Percentiles rank a stretch among this genome's conserved stretches.
Conservation (phyloP, 2,113 vertebrate genomes). For the Danionella cerebrum region DNA sequence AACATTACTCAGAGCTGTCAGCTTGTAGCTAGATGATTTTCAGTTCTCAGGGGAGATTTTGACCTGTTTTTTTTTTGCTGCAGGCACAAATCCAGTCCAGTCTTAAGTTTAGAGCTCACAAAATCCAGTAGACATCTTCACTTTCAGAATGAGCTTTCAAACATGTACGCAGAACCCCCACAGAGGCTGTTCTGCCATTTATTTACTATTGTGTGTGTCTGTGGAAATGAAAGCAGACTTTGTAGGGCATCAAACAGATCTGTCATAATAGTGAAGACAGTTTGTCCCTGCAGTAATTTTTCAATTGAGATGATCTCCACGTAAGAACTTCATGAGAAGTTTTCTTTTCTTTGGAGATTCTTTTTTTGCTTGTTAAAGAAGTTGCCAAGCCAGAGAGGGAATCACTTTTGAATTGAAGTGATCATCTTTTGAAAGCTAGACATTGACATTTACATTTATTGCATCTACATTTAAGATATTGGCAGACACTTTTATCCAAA, state of each 20-base stretch:
- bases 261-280: background rate
- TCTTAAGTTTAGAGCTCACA: conserved; percentile 1
- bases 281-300: background rate
- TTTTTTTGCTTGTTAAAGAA: too few relatives aligned
- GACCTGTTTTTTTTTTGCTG: background rate
- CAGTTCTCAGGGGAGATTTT: background rate
- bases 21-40: conserved; percentile 4
- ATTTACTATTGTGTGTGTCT: background rate
- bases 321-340: too few relatives aligned
- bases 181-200: background rate
- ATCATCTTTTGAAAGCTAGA: too few relatives aligned
- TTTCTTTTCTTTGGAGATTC: too few relatives aligned
- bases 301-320: too few relatives aligned
- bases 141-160: background rate
- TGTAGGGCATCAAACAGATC: background rate
- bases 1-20: conserved; percentile 4
- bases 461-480: too few relatives aligned
- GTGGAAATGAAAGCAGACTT: background rate
- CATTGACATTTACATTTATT: too few relatives aligned
- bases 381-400: too few relatives aligned
- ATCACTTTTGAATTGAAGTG: too few relatives aligned
- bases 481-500: too few relatives aligned
- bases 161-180: background rate
- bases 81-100: background rate
- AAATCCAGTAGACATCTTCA: too few relatives aligned